Evolutionary conservation across 2,113 vertebrate species (phyloP).

Genomic region (Setophaga coronata): DNA sequence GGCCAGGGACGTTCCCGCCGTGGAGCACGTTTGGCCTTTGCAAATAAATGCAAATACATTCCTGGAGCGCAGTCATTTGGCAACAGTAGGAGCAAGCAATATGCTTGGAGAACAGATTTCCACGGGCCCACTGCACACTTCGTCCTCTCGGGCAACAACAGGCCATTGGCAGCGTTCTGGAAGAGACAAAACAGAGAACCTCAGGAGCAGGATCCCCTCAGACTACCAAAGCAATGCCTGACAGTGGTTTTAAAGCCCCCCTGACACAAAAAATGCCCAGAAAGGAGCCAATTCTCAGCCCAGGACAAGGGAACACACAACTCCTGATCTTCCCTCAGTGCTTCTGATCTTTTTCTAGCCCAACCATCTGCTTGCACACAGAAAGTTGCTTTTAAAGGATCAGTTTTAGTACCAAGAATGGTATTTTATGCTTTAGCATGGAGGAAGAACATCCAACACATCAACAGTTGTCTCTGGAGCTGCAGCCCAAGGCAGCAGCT

Average conservation of each 20-base stretch:
- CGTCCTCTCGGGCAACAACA: neutral
- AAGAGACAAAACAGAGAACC: neutral
- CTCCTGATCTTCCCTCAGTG: rapidly evolving
- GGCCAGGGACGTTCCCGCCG: neutral
- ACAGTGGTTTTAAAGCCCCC: neutral
- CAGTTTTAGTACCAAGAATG: neutral
- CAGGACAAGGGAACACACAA: rapidly evolving
- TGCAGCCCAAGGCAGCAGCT: neutral
- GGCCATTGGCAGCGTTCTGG: slow-evolving; percentile 55
- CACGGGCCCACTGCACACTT: slow-evolving; percentile 15
- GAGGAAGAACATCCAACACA: neutral
- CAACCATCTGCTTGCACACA: neutral
- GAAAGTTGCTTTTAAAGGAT: neutral
- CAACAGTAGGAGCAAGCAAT: slow-evolving; percentile 76
- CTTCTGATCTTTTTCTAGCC: neutral
- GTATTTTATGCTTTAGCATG: rapidly evolving
- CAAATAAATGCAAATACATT: slow-evolving; percentile 64
- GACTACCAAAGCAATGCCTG: rapidly evolving
- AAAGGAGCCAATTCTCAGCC: neutral
- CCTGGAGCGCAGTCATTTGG: slow-evolving; percentile 48
- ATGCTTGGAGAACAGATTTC: slow-evolving; percentile 79
- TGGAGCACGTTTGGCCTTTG: slow-evolving; percentile 6
- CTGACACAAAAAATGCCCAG: rapidly evolving
- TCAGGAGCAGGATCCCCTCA: rapidly evolving
- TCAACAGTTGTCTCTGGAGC: neutral